A percentile compares a stretch with the other conserved stretches of the same genome.
phyloP scores from a whole-genome alignment of 2,113 vertebrate genomes.

The Agelaius tricolor region DNA sequence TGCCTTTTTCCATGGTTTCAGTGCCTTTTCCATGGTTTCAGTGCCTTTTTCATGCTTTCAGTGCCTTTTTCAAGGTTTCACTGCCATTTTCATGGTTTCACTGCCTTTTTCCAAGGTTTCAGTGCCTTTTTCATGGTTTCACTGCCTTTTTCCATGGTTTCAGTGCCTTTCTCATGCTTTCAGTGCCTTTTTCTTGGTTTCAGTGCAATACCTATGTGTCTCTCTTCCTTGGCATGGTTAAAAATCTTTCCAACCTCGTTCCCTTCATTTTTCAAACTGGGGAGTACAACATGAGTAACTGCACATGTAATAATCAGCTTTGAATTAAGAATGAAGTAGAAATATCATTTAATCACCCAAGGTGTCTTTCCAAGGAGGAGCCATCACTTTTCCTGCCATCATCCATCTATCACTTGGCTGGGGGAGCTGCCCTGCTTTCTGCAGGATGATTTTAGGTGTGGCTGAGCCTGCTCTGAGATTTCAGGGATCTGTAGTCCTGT shows the following conservation, averaged over 20 bases:
- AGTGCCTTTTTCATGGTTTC: no score
- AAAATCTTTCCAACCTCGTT: neutral
- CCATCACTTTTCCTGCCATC: neutral
- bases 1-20: neutral
- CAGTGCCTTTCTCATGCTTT: no score
- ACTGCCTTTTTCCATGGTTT: no score
- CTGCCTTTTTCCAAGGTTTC: neutral
- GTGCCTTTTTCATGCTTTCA: neutral
- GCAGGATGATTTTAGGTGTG: neutral
- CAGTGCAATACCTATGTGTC: neutral
- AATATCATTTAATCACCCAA: slow-evolving; percentile 52
- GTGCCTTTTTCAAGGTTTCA: no score
- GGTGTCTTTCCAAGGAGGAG: neutral
- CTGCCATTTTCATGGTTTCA: no score
- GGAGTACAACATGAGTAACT: slow-evolving; percentile 7
- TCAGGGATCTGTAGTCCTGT: neutral
- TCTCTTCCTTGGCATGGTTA: neutral
- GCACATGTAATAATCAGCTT: slow-evolving; percentile 29
- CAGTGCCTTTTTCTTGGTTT: neutral
- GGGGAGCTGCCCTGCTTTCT: neutral
- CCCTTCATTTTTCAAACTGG: slow-evolving; percentile 33
- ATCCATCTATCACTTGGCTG: neutral
- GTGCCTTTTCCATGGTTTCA: neutral
- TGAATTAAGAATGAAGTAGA: slow-evolving; percentile 57
- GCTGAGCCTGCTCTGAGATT: neutral